Base-by-base conservation (phyloP, 2,888 invertebrate species). In the Sinodicranocentrus sp. region DNA sequence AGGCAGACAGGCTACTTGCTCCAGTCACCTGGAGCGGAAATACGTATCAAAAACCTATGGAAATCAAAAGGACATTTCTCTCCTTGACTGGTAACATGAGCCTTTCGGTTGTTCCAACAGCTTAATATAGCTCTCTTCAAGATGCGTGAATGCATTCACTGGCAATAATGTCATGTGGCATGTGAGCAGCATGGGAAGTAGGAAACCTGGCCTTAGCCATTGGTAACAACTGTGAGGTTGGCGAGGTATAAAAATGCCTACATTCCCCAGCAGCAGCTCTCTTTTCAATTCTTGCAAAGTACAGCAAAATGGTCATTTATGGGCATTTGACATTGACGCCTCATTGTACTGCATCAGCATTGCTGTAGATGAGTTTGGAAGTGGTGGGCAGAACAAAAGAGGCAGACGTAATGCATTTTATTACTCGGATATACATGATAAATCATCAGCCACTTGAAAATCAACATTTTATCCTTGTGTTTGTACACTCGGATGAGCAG, bases 21-120 rank as follows among this genome's bases (percentile, higher is more conserved):
- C 28, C 19, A 21, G 65, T 54, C 52, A 52, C 76, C 44, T 65
- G 44, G 43, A 68, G 77, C 80, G 80, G 80, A 80, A 80, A 57
- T 67, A 28, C 54, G 25, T 67, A 80, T 65, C 67, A 79, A 48
- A 57, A 63, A 21, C 65, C 25, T 39, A 17, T 26, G 48, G 48
- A 43, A 43, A 70, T 54, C 33, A 63, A 63, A 15, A 63, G 67
- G 57, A 65, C 48, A 25, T 52, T 57, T 25, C 67, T 28, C 57
- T 70, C 21, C n/a, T 57, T 71, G 13, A 0, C 33, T 59, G 10
- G 44, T 59, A 54, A 77, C 26, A 19, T 59, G 68, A 68, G 26
- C 57, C 59, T 43, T 52, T 77, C 52, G 33, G 67, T 17, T 44
- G 17, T 57, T 48, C 26, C 48, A 65, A 54, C 57, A 15, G 13